Base-by-base conservation (phyloP, 2,797 vertebrate genomes). In the Xerus rutilus region DNA sequence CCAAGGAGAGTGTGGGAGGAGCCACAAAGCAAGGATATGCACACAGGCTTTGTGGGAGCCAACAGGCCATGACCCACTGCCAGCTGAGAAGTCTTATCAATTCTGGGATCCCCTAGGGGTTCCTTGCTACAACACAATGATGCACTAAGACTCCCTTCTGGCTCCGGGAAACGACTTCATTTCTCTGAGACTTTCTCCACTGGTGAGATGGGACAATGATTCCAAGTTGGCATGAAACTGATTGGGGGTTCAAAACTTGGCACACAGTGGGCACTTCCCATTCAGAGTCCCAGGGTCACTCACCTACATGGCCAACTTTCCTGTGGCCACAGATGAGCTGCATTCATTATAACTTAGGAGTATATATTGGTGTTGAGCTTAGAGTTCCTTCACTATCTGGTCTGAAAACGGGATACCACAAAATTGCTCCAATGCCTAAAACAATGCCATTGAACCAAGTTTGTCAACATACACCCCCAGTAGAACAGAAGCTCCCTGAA, bases 361-460 rank as follows among this genome's bases (percentile, higher is more conserved):
- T 57, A 57, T 21, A 21, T 57, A 21, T 57, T 21, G 54, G 20
- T 57, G 18, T 57, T 2, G 21, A 21, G 54, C 57, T 69, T 82
- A 64, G n/a, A 59, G 39, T 28, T 64, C 11, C 21, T 67, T 72
- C 45, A 23, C 57, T 62, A 57, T 72, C 35, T 43, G 11, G 47
- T 57, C 21, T 78, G 4, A 30, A 57, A 47, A 64, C 35, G n/a
- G n/a, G 83, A n/a, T 49, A 81, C 25, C 25, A 92, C 62, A 13
- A 92, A 72, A 39, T n/a, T 78, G 85, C 28, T 25, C 67, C 91
- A 94, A 64, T 30, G 35, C 30, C 57, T 57, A 67, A 81, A 84
- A 78, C 32, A 78, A 94, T 49, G 4, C 25, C 18, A 64, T 15
- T 59, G 32, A 82, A 45, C 52, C 35, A 52, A 84, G 74, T 65